Evolutionary conservation across 2,113 vertebrate species (phyloP).

Genomic region (Perccottus glenii): DNA sequence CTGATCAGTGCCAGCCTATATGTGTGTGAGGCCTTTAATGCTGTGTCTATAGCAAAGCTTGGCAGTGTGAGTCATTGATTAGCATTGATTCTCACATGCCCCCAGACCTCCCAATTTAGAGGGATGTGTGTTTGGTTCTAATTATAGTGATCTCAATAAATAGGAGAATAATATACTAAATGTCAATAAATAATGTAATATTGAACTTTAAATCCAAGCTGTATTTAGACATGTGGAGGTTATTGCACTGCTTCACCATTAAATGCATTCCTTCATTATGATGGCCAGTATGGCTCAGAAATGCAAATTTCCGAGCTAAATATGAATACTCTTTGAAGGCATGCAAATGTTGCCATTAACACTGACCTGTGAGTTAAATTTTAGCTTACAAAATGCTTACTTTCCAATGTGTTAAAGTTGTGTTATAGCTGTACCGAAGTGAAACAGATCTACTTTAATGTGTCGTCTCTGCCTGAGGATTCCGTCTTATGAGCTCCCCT

Average conservation of each 20-base stretch:
- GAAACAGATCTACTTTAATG: slow-evolving; percentile 30
- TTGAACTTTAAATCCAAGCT: too few species aligned
- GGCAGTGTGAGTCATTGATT: slow-evolving; percentile 32
- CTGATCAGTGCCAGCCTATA: slow-evolving; percentile 20
- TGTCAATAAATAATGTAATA: background rate
- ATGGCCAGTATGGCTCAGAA: background rate
- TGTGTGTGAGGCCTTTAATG: slow-evolving; percentile 1
- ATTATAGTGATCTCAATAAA: slow-evolving; percentile 19
- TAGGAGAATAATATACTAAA: background rate
- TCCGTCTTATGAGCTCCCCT: slow-evolving; percentile 24
- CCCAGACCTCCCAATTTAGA: slow-evolving; percentile 18
- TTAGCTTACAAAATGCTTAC: slow-evolving; percentile 12
- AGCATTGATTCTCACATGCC: slow-evolving; percentile 26
- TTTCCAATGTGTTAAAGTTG: slow-evolving; percentile 22
- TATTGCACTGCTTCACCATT: too few species aligned
- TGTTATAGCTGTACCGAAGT: background rate
- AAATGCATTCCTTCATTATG: background rate
- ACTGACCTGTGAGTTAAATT: slow-evolving; percentile 17
- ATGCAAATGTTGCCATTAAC: background rate
- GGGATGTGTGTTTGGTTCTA: slow-evolving; percentile 11
- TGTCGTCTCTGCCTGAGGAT: slow-evolving; percentile 28
- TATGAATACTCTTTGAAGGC: background rate
- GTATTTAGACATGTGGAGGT: too few species aligned
- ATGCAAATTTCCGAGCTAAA: background rate
- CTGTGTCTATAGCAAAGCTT: slow-evolving; percentile 11